Evolutionary conservation across 2,797 vertebrate genomes (phyloP).

Genomic region (Propithecus deckenii): DNA sequence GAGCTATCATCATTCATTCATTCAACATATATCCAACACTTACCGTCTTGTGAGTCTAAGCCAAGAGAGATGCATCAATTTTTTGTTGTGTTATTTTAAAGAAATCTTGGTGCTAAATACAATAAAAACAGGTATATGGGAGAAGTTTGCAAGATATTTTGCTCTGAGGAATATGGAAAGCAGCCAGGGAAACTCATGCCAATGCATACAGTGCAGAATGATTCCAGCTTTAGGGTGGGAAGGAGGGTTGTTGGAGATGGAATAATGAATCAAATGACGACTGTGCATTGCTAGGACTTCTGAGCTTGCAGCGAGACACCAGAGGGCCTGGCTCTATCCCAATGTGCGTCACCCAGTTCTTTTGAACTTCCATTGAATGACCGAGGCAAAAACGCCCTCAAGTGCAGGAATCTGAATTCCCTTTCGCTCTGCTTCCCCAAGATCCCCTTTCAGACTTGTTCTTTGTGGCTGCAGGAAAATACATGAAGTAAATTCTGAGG

Average conservation of each 20-base stretch:
- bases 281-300: background rate
- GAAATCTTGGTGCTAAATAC: background rate
- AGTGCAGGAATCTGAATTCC: constrained; percentile 52
- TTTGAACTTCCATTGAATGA: constrained; percentile 61
- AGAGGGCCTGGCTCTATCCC: background rate
- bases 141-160: background rate
- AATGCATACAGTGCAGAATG: background rate
- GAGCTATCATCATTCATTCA: background rate
- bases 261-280: background rate
- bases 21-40: background rate
- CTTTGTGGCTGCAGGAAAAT: constrained; percentile 39
- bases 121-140: background rate
- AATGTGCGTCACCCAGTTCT: constrained; percentile 57
- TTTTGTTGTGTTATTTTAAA: background rate
- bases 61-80: background rate
- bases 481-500: background rate
- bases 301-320: background rate
- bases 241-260: background rate
- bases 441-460: constrained; percentile 19
- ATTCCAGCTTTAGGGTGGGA: constrained; percentile 29
- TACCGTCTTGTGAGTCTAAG: background rate
- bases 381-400: constrained; percentile 34
- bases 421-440: background rate
- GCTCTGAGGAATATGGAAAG: background rate
- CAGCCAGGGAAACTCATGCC: background rate